These are phyloP conservation scores for Metaphire vulgaris DNA, from an alignment of 1,140 invertebrate genomes.

Conservation along the genomic window DNA sequence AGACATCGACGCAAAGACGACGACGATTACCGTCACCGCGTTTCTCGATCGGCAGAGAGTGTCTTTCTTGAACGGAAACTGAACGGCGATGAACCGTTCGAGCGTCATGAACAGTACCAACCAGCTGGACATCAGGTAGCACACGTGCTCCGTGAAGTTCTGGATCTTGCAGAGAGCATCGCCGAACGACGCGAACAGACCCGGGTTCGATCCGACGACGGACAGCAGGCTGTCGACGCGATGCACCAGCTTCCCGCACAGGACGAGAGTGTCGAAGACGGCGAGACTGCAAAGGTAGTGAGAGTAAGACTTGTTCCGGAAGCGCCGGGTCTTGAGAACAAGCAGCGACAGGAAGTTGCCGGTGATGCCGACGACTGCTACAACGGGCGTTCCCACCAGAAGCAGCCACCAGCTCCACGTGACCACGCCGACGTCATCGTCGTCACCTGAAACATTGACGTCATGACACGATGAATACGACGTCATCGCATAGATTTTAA, in stretches of 20 bases:
- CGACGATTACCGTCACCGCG: constrained; percentile 32
- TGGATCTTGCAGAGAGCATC: constrained; percentile 33
- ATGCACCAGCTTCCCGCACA: constrained; percentile 31
- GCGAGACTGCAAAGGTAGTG: constrained; percentile 38
- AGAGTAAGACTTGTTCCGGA: constrained; percentile 39
- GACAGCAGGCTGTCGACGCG: constrained; percentile 30
- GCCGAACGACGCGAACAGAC: constrained; percentile 25
- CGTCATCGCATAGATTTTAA: too few relatives aligned
- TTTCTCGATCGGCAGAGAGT: constrained; percentile 32
- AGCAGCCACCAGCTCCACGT: constrained; percentile 39
- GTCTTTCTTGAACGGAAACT: constrained; percentile 36
- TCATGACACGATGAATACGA: too few relatives aligned
- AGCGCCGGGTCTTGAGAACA: constrained; percentile 37
- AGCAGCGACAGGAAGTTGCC: constrained; percentile 40
- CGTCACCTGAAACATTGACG: too few relatives aligned
- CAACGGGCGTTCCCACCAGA: constrained; percentile 32
- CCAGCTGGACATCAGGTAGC: constrained; percentile 39
- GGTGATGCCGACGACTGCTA: constrained; percentile 36
- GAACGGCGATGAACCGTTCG: constrained; percentile 38
- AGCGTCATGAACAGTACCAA: constrained; percentile 38
- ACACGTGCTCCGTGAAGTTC: constrained; percentile 34
- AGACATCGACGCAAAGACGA: constrained; percentile 33
- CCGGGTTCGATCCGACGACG: background rate
- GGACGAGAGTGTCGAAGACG: constrained; percentile 39
- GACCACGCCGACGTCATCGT: background rate